Evolutionary conservation across 2,888 invertebrate genomes (phyloP), one percentile per base, ranked within the genome.

Genomic region (Creontiades dilutus): DNA sequence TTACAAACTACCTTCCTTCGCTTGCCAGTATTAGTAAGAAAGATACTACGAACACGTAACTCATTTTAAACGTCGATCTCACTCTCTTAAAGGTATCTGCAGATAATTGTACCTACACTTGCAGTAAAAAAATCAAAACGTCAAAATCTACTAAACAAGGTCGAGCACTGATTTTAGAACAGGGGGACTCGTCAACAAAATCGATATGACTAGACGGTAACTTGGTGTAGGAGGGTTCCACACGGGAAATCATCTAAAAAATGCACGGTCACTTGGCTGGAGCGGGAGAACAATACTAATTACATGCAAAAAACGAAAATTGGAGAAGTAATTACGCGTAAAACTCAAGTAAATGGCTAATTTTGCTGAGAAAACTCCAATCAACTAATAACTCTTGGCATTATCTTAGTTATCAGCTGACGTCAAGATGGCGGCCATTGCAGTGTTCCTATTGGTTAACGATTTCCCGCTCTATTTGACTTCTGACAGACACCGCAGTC

Each of bases 271-370:
- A 57, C 57, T 7, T 16, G n/a, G 57, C n/a, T n/a, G n/a, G 16
- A n/a, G 5, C n/a, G 57, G n/a, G 57, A 57, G 57, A 57, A 57
- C 57, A 57, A n/a, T 57, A 57, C 7, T 57, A 57, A 57, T 57
- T 57, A n/a, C 7, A 57, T 16, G 2, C 16, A 7, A 57, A 57
- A 57, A 57, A 57, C 57, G 5, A 57, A 0, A 57, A 57, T 57
- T n/a, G 16, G n/a, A 0, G 14, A n/a, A n/a, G n/a, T 16, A 57
- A 57, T 57, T 16, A 57, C 57, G 57, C 57, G 57, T 57, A 7
- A 57, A 57, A 1, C n/a, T n/a, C 57, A 1, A 1, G 16, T 16
- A 57, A 57, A 52, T 52, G 52, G 11, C 52, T 14, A 12, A 14
- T 16, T 57, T 57, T 57, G 37, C 37, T 37, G n/a, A 16, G 57